Evolutionary conservation across 2,113 vertebrate genomes (phyloP).

Genomic region (Hippocampus comes): DNA sequence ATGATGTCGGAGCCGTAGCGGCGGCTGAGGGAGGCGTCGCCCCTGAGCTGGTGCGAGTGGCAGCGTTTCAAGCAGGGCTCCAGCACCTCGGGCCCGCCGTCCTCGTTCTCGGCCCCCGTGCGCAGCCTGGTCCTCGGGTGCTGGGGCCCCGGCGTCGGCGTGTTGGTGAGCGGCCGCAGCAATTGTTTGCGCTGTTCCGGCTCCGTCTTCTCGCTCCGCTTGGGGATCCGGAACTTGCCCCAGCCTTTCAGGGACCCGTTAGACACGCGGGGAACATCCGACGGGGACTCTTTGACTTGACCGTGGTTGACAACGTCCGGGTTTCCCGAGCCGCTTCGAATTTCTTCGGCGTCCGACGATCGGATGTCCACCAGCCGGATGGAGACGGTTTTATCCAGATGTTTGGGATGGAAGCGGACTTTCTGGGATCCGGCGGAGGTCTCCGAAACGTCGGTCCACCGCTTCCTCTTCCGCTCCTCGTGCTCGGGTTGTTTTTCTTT

Average conservation of each 20-base stretch:
- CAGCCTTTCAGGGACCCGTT: conserved; percentile 79
- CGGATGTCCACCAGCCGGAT: conserved; percentile 61
- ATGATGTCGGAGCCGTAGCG: conserved; percentile 85
- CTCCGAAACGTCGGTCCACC: conserved; percentile 32
- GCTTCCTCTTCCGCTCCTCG: conserved; percentile 46
- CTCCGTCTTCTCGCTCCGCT: conserved; percentile 77
- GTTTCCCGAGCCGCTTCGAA: conserved; percentile 14
- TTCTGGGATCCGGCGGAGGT: conserved; percentile 32
- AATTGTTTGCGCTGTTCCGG: conserved; percentile 39
- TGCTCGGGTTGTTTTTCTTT: conserved; percentile 31
- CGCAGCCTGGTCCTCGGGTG: conserved; percentile 73
- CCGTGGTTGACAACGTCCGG: not conserved
- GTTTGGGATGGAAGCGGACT: conserved; percentile 19
- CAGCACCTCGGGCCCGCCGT: conserved; percentile 52
- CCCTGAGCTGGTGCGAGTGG: conserved; percentile 77
- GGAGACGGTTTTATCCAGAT: conserved; percentile 54
- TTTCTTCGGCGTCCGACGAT: conserved; percentile 26
- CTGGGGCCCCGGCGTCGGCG: conserved; percentile 27
- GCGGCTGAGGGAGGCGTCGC: conserved; percentile 73
- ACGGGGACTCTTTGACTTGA: conserved; percentile 38
- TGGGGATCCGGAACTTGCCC: conserved; percentile 95
- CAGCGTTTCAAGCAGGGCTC: conserved; percentile 80
- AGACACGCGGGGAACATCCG: conserved; percentile 35
- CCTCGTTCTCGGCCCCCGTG: conserved; percentile 75
- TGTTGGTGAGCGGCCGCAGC: conserved; percentile 52